Conservation (phyloP, 2,888 invertebrate genomes). For the Drosophila limbata region DNA sequence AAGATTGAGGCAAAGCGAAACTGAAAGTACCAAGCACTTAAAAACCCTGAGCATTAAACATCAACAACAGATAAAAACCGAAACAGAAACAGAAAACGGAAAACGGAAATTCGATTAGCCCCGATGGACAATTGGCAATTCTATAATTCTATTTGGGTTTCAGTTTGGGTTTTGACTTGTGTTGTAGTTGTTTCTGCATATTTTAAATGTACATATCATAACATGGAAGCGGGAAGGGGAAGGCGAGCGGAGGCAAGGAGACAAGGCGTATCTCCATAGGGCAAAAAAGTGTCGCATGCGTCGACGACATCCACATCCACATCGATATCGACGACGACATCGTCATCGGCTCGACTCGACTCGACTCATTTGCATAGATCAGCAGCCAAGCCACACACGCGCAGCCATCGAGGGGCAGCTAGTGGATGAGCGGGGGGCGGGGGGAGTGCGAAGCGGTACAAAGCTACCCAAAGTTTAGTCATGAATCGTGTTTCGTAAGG, state of each 20-base stretch:
- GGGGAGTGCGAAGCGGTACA: background rate
- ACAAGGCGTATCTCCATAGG: constrained; percentile 55
- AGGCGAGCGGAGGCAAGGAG: background rate
- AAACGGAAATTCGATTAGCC: constrained; percentile 61
- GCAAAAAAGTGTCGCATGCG: constrained; percentile 52
- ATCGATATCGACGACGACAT: background rate
- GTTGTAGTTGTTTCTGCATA: constrained; percentile 28
- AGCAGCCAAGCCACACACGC: constrained; percentile 41
- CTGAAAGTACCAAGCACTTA: constrained; percentile 44
- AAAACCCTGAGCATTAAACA: constrained; percentile 24
- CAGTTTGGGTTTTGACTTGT: constrained; percentile 3
- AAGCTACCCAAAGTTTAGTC: constrained; percentile 6
- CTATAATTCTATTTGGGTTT: constrained; percentile 30
- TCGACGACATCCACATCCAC: constrained; percentile 21
- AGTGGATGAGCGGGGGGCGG: background rate
- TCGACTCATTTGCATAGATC: constrained; percentile 59
- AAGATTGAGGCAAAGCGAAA: background rate
- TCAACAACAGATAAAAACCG: constrained; percentile 23
- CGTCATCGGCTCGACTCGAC: constrained; percentile 9
- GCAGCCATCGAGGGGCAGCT: constrained; percentile 11
- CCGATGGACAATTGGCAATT: constrained; percentile 53
- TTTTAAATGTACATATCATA: constrained; percentile 35
- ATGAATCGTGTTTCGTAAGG: background rate
- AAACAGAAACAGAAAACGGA: constrained; percentile 28
- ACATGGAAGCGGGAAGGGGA: background rate